Conservation (phyloP, 2,888 invertebrate genomes). For the Nebria brevicollis region DNA sequence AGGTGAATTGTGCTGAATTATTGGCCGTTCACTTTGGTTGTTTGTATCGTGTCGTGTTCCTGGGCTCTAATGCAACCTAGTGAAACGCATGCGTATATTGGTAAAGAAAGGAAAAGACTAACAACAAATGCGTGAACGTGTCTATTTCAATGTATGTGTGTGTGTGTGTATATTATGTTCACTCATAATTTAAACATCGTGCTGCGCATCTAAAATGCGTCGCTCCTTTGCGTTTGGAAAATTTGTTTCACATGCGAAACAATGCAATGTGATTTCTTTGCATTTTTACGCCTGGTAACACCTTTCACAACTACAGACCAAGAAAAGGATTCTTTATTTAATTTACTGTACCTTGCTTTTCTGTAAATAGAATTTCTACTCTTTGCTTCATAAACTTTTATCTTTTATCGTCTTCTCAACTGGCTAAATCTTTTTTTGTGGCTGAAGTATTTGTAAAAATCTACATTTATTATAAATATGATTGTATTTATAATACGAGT, state of each 20-base stretch:
- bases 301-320: not conserved
- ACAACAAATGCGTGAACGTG: not conserved
- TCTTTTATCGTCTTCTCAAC: too few species aligned
- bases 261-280: not conserved
- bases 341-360: not conserved
- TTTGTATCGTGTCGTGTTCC: slow-evolving; percentile 8
- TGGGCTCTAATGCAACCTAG: not conserved
- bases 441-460: too few species aligned
- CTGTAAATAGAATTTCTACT: not conserved
- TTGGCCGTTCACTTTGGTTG: slow-evolving; percentile 22
- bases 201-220: not conserved
- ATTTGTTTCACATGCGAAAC: slow-evolving; percentile 1
- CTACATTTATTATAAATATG: too few species aligned
- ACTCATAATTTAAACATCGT: slow-evolving; percentile 1
- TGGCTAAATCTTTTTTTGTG: too few species aligned
- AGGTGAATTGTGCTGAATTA: slow-evolving; percentile 19
- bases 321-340: not conserved
- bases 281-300: not conserved
- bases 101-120: not conserved
- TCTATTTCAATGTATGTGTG: not conserved
- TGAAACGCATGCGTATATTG: not conserved
- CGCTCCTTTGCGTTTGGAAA: not conserved
- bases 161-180: not conserved
- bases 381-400: not conserved
- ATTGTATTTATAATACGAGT: too few species aligned